Conservation (phyloP, 1,140 invertebrate genomes). For the Anoplophora glabripennis region DNA sequence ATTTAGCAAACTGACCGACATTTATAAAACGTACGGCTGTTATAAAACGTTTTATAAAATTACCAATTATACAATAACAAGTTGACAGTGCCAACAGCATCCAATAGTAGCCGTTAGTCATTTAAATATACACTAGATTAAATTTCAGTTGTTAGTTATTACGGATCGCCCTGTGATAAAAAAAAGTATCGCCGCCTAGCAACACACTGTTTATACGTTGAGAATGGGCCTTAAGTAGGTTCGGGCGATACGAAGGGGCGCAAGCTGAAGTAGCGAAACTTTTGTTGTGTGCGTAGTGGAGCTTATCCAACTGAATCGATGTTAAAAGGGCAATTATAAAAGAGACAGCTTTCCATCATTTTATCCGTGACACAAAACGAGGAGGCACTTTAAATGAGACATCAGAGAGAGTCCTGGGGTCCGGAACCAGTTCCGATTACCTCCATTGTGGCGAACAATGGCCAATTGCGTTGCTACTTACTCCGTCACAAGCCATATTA, state of each 20-base stretch:
- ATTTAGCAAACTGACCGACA: no score
- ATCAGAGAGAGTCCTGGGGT: conserved; percentile 37
- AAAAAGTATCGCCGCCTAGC: neutral
- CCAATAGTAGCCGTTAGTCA: no score
- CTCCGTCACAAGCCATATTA: conserved; percentile 48
- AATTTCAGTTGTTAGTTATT: no score
- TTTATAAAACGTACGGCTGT: no score
- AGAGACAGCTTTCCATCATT: conserved; percentile 38
- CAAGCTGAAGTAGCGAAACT: conserved; percentile 4
- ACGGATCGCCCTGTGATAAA: neutral
- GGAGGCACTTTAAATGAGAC: conserved; percentile 42
- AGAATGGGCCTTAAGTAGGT: no score
- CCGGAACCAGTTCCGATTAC: conserved; percentile 48
- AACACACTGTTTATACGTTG: no score
- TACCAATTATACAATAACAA: no score
- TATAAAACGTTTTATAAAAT: no score
- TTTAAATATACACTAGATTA: no score
- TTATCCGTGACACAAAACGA: conserved; percentile 28
- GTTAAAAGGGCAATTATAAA: conserved; percentile 39
- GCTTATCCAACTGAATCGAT: conserved; percentile 21
- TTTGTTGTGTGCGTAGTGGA: conserved; percentile 18
- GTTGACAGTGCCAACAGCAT: no score
- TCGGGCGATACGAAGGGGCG: neutral
- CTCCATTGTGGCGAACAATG: conserved; percentile 48
- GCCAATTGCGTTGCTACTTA: conserved; percentile 49